Base-by-base conservation (phyloP, 37 sponge, comb jelly and placozoan genomes). In the Geodia barretti region DNA sequence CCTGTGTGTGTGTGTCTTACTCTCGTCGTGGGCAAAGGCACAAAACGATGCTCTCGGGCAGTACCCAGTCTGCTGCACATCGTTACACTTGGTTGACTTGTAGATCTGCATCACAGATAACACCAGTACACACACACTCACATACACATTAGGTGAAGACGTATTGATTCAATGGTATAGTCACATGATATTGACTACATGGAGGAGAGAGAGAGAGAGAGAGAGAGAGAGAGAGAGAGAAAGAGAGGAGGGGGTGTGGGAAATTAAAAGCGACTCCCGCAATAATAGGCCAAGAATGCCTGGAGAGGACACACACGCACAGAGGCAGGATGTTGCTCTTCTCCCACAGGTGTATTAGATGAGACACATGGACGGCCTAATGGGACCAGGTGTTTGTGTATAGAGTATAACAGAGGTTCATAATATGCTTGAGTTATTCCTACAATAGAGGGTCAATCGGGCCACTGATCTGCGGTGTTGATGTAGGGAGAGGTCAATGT, bases 21-120 rank as follows among this genome's bases (percentile, higher is more conserved):
- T 80, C 43, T 96, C 99, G 62, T 92, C 91, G 73, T 98, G 99
- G 26, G 99, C 96, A 84, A 98, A 98, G 8, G 99, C 99, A 83
- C 99, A 98, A 82, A 96, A 98, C 30, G 99, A 95, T 35, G 97
- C 99, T 34, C 99, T 84, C 1, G 99, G 99, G 69, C 99, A 98
- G 76, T 94, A 97, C 0, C 94, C 94, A 43, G 97, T 96, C 75
- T 96, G 94, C 78, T 95, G 97, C 38, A 98, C 89, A 87, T 98
- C 99, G 74, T 98, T 95, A 62, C 99, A 98, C 79, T 92, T 94
- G 31, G 97, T 96, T 38, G 92, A 91, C 80, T 98, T 98, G 88
- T 98, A 98, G 64, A 98, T 98, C 95, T 96, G 81, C n/a, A 9
- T 19, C 37, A 23, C 21, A 41, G 33, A 80, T 0, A 42, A 39